phyloP scores from a whole-genome alignment of 2,888 invertebrate species.

The Oligia strigilis region DNA sequence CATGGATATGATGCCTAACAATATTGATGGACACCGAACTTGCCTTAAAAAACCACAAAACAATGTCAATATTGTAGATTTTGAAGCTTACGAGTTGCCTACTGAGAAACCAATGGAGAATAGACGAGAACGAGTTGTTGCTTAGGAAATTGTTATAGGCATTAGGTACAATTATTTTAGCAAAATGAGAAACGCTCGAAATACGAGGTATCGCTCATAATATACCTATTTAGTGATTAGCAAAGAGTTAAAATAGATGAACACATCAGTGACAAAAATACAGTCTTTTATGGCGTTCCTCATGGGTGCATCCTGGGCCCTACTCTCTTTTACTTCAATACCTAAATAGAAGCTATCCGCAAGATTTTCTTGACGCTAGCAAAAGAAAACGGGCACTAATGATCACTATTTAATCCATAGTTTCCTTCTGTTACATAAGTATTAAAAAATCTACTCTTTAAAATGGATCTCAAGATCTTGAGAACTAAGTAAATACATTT shows the following conservation, averaged over 20 bases:
- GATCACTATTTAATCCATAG: neutral
- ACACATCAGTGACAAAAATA: neutral
- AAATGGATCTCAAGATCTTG: conserved; percentile 17
- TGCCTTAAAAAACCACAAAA: neutral
- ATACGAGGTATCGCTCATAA: too few relatives aligned
- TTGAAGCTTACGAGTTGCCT: neutral
- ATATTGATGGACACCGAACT: neutral
- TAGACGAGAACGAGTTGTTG: neutral
- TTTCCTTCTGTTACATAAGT: conserved; percentile 8
- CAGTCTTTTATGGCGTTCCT: neutral
- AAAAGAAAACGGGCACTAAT: neutral
- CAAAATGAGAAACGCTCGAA: too few relatives aligned
- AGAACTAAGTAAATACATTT: conserved; percentile 39
- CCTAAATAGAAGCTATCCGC: neutral
- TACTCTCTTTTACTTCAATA: neutral
- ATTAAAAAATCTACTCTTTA: conserved; percentile 2
- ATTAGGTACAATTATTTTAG: too few relatives aligned
- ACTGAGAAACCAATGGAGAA: neutral
- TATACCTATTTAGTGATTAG: too few relatives aligned
- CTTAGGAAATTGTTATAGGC: neutral
- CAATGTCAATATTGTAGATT: neutral
- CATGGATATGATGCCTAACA: neutral
- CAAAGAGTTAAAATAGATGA: neutral
- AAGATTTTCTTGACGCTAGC: neutral
- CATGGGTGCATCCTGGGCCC: too few relatives aligned